Evolutionary conservation across 2,888 invertebrate species (phyloP).

Genomic region (Drosophila lacicola): DNA sequence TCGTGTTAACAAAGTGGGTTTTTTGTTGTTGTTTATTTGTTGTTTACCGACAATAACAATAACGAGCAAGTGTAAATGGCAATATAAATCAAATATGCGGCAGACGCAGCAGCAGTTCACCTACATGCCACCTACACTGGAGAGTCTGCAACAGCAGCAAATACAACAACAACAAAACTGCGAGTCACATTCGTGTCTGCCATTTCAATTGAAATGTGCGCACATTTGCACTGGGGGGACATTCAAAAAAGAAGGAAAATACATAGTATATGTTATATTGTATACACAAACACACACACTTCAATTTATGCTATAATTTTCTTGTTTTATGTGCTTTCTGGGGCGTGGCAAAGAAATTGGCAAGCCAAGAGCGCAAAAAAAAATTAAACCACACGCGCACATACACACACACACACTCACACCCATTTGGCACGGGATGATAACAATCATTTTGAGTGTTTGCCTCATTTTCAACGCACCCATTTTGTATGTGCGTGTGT

Average conservation of each 20-base stretch:
- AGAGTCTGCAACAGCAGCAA: conserved; percentile 27
- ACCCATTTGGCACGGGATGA: conserved; percentile 47
- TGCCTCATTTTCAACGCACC: conserved; percentile 65
- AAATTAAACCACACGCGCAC: conserved; percentile 15
- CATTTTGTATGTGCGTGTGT: conserved; percentile 28
- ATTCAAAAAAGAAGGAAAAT: conserved; percentile 28
- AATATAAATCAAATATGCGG: conserved; percentile 74
- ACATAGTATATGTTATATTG: neutral
- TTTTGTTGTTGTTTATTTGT: conserved; percentile 8
- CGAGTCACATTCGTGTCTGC: conserved; percentile 71
- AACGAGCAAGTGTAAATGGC: conserved; percentile 68
- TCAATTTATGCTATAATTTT: conserved; percentile 66
- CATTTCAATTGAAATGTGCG: conserved; percentile 78
- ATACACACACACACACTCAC: conserved; percentile 32
- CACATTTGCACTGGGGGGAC: conserved; percentile 65
- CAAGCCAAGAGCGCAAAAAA: conserved; percentile 26
- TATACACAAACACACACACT: conserved; percentile 33
- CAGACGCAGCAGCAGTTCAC: conserved; percentile 60
- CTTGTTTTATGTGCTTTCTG: conserved; percentile 65
- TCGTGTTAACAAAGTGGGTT: conserved; percentile 32
- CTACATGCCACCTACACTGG: conserved; percentile 55
- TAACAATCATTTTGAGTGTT: conserved; percentile 80
- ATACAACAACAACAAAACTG: conserved; percentile 31
- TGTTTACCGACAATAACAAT: conserved; percentile 55
- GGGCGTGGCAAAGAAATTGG: conserved; percentile 70